Conservation (phyloP, 2,888 invertebrate species). For the Drosophila colorata region DNA sequence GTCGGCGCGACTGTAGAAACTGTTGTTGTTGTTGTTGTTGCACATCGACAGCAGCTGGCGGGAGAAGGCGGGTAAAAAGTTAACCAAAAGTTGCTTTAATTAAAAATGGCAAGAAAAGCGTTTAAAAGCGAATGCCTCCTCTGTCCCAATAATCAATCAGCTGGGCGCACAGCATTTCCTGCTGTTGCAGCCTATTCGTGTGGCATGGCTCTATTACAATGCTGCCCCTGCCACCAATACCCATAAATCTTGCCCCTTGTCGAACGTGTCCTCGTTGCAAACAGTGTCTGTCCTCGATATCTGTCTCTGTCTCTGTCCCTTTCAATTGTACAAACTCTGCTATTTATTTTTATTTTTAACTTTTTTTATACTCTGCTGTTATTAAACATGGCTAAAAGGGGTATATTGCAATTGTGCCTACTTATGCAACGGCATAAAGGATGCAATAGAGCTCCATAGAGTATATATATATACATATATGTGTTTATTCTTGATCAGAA, state of each 20-base stretch:
- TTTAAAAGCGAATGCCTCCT: slow-evolving; percentile 24
- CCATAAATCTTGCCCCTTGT: slow-evolving; percentile 53
- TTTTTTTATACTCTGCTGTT: slow-evolving; percentile 11
- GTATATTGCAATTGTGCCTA: no score
- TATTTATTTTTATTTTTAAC: slow-evolving; percentile 3
- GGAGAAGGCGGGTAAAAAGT: slow-evolving; percentile 9
- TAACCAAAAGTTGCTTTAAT: slow-evolving; percentile 43
- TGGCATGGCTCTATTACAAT: slow-evolving; percentile 48
- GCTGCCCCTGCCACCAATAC: slow-evolving; percentile 29
- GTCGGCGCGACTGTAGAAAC: slow-evolving; percentile 79
- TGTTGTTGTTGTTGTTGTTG: slow-evolving; percentile 32
- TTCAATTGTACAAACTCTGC: slow-evolving; percentile 57
- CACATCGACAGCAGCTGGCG: slow-evolving; percentile 43
- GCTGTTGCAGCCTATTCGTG: slow-evolving; percentile 31
- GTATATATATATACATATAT: no score
- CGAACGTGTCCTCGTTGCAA: slow-evolving; percentile 51
- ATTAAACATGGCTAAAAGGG: background rate
- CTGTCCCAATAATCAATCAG: slow-evolving; percentile 58
- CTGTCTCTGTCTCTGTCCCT: slow-evolving; percentile 46
- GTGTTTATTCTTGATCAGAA: no score
- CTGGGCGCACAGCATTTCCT: slow-evolving; percentile 35
- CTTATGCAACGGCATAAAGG: background rate
- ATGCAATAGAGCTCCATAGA: no score
- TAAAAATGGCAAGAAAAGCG: slow-evolving; percentile 37
- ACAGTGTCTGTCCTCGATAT: slow-evolving; percentile 1